Conservation (phyloP, 2,797 vertebrate species). For the Gymnothorax reevesii region DNA sequence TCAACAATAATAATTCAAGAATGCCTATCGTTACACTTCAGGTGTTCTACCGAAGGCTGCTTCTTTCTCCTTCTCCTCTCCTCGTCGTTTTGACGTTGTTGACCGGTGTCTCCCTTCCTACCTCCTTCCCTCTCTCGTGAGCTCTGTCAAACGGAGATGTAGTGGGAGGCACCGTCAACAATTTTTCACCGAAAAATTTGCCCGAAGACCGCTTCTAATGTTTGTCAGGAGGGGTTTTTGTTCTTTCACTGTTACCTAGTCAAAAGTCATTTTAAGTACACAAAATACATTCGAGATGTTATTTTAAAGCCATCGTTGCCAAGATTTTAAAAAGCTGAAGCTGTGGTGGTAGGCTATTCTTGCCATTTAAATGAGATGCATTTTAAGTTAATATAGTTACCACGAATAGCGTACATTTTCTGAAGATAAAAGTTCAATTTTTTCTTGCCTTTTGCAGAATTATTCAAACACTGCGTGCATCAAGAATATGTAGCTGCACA, state of each 20-base stretch:
- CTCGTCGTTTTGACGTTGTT: conserved; percentile 57
- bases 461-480: neutral
- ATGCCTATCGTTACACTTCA: conserved; percentile 9
- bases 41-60: conserved; percentile 2
- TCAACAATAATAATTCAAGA: conserved; percentile 17
- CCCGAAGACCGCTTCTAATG: neutral
- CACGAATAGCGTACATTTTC: neutral
- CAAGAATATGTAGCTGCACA: neutral
- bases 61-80: conserved; percentile 17
- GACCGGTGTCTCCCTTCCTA: conserved; percentile 59
- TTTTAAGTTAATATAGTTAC: neutral
- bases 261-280: neutral
- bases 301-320: neutral
- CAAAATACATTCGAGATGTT: neutral
- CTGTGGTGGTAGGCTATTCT: neutral
- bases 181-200: neutral
- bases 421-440: neutral
- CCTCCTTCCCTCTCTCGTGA: conserved; percentile 34
- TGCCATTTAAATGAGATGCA: neutral
- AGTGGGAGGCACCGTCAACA: conserved; percentile 55
- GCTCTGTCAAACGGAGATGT: conserved; percentile 64
- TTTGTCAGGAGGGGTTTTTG: too few relatives aligned
- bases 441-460: neutral
- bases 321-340: neutral
- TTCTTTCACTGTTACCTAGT: neutral